Evolutionary conservation across 2,888 invertebrate genomes (phyloP).

Genomic region (Drosophila ochracea): DNA sequence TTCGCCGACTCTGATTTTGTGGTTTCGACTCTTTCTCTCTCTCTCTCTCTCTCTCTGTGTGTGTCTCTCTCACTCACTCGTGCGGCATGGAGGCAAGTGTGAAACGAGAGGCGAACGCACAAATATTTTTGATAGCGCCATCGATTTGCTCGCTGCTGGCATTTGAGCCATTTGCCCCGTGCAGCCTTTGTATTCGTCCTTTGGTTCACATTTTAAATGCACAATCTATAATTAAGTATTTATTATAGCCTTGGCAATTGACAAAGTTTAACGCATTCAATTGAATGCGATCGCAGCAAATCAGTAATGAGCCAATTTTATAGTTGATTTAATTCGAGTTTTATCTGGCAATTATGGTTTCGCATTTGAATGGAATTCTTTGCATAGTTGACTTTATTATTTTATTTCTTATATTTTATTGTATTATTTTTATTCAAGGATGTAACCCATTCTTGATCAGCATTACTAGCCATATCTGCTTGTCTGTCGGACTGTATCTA

Average conservation of each 20-base stretch:
- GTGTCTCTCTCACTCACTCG: background rate
- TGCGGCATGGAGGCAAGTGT: background rate
- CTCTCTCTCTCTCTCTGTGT: background rate
- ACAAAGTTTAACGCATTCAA: conserved; percentile 23
- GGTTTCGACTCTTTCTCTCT: background rate
- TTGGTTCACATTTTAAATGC: conserved; percentile 33
- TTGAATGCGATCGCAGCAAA: conserved; percentile 27
- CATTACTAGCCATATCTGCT: background rate
- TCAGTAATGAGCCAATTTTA: conserved; percentile 9
- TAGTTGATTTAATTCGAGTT: background rate
- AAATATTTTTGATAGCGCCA: conserved; percentile 35
- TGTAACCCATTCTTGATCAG: background rate
- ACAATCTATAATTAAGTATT: conserved; percentile 45
- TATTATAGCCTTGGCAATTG: conserved; percentile 49
- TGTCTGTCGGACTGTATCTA: background rate
- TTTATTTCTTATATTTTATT: background rate
- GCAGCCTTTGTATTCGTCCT: conserved; percentile 18
- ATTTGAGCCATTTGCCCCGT: conserved; percentile 1
- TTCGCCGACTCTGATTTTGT: conserved; percentile 11
- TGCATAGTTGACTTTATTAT: background rate
- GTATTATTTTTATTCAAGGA: background rate
- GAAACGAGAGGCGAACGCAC: background rate
- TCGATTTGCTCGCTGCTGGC: conserved; percentile 21
- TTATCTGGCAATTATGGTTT: background rate
- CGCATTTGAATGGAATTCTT: background rate